Base-by-base conservation (phyloP, 2,797 vertebrate genomes). In the Heterohyrax brucei region DNA sequence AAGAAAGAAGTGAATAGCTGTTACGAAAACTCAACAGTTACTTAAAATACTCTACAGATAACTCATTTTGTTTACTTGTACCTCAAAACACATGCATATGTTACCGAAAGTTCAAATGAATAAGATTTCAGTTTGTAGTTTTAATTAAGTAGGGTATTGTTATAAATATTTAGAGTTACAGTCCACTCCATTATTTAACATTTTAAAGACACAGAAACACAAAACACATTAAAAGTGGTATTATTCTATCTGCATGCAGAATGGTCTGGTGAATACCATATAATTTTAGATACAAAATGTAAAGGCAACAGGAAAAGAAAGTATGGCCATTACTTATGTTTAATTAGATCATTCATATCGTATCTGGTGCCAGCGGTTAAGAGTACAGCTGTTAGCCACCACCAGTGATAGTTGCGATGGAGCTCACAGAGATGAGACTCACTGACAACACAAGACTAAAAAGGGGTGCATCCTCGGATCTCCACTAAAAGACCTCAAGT, bases 111-210 rank as follows among this genome's bases (percentile, higher is more conserved):
- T 77, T 1, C 87, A 64, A 82, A 76, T 81, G 82, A 82, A 64
- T 77, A 87, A 84, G 80, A 84, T 72, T 56, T 84, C 4, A 81
- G 21, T 66, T 94, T 73, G 46, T 26, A 93, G 33, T 77, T 62
- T 53, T 86, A 86, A 73, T 68, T 82, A 66, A 21, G 14, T 24
- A 76, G 13, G 6, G 0, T 88, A 39, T 66, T 87, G 44, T 50
- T 84, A 75, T 5, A 76, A 16, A 64, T 19, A 81, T 50, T 91
- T 80, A 75, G 9, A 86, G 1, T 83, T 1, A 19, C 8, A 94
- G 5, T 2, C 2, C 68, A 1, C 46, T 62, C 21, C 7, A 46
- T 83, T 33, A 75, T 2, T 93, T 94, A 53, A 68, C 39, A 68
- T 10, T 70, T 89, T 96, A 83, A 82, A 82, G 19, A 61, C 28